Evolutionary conservation across 2,113 vertebrate genomes (phyloP).

Genomic region (Notarius quadriscutis): DNA sequence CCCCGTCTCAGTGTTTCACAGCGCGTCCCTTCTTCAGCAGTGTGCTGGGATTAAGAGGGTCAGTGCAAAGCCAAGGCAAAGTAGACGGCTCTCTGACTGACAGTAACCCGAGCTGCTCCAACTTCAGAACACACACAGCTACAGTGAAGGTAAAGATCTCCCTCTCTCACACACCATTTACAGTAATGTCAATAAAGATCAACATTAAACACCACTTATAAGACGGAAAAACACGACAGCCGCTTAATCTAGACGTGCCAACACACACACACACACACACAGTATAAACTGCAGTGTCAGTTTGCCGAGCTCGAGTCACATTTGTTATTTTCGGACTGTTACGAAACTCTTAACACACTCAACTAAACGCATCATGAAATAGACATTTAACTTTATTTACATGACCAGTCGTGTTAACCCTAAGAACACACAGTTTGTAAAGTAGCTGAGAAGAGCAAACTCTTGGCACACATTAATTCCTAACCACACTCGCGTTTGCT

Average conservation of each 20-base stretch:
- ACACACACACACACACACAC: not conserved
- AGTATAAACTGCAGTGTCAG: not conserved
- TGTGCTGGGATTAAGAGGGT: not conserved
- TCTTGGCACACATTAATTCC: conserved; percentile 60
- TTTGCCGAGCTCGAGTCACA: not conserved
- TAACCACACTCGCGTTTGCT: not conserved
- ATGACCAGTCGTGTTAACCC: too few relatives aligned
- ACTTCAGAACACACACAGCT: not conserved
- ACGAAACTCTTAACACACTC: not conserved
- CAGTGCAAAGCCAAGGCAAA: not conserved
- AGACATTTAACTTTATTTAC: not conserved
- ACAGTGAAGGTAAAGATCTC: not conserved
- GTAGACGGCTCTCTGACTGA: not conserved
- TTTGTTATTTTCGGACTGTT: conserved; percentile 8
- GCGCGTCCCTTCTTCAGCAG: not conserved
- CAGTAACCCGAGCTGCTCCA: not conserved
- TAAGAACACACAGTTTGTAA: not conserved
- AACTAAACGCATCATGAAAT: not conserved
- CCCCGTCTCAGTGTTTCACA: not conserved
- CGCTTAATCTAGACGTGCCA: too few relatives aligned
- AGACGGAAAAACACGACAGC: not conserved
- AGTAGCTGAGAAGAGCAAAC: conserved; percentile 60
- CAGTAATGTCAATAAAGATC: not conserved
- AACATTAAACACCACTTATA: not conserved
- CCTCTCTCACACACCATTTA: not conserved